Percentiles rank a stretch among this genome's conserved stretches.
Evolutionary conservation across 2,113 vertebrate species (phyloP).

Genomic region (Pyxicephalus adspersus): DNA sequence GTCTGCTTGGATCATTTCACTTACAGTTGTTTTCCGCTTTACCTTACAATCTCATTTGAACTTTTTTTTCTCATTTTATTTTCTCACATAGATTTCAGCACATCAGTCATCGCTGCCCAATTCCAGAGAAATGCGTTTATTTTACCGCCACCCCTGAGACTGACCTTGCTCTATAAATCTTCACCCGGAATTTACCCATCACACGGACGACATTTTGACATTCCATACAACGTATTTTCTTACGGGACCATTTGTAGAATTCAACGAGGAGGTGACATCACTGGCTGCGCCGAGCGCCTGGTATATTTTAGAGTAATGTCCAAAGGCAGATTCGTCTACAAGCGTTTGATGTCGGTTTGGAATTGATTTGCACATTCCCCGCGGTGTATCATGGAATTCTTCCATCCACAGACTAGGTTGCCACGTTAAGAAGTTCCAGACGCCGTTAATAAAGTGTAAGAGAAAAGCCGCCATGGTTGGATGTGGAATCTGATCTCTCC

Average conservation of each 20-base stretch:
- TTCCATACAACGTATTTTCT: no score
- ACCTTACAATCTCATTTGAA: no score
- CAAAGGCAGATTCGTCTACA: neutral
- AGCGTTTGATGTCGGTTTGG: neutral
- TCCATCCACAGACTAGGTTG: neutral
- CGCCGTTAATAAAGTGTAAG: neutral
- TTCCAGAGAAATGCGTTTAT: neutral
- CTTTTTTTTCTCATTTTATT: no score
- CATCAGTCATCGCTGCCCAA: neutral
- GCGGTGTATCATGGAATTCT: neutral
- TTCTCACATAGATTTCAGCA: neutral
- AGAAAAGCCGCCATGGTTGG: neutral
- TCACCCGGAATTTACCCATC: neutral
- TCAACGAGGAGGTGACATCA: slow-evolving; percentile 9
- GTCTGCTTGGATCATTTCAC: no score
- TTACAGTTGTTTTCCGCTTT: no score
- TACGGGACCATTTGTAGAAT: neutral
- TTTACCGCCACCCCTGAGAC: neutral
- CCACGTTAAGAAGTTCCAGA: slow-evolving; percentile 10
- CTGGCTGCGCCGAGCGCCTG: neutral
- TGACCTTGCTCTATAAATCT: neutral
- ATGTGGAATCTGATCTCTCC: neutral
- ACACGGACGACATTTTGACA: neutral
- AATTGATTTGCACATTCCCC: neutral
- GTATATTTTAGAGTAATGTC: neutral